Evolutionary conservation across 2,113 vertebrate species (phyloP).

Genomic region (Marmota monax): DNA sequence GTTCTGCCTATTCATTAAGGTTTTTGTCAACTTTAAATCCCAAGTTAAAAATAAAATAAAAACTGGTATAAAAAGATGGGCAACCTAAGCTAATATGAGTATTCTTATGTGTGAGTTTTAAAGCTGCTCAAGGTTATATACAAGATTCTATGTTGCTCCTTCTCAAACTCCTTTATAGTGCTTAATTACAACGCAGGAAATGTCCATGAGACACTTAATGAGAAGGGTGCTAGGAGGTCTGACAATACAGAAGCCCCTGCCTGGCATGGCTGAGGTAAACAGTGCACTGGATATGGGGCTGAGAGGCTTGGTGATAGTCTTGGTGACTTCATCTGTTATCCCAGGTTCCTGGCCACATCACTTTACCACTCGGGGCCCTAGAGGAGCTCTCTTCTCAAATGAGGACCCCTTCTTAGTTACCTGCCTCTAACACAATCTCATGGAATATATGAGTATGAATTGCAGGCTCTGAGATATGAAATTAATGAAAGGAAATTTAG

Average conservation of each 20-base stretch:
- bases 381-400: not conserved
- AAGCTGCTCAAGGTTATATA: not conserved
- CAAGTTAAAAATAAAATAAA: slow-evolving; percentile 72
- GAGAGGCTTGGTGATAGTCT: not conserved
- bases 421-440: not conserved
- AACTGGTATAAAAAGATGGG: not conserved
- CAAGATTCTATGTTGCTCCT: not conserved
- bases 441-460: not conserved
- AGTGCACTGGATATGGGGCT: not conserved
- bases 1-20: slow-evolving; percentile 64
- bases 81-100: not conserved
- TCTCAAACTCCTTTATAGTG: not conserved
- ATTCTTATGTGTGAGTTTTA: slow-evolving; percentile 42
- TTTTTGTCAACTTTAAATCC: slow-evolving; percentile 70
- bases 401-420: not conserved
- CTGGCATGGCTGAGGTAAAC: not conserved
- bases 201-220: not conserved
- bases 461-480: slow-evolving; percentile 1
- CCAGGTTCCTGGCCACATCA: not conserved
- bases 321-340: not conserved
- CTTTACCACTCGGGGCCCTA: not conserved
- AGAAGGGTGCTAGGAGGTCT: not conserved
- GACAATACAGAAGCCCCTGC: not conserved
- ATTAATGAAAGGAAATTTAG: slow-evolving; percentile 37
- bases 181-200: not conserved